Base-by-base conservation (phyloP, 2,113 vertebrate species). In the Hoplias malabaricus region DNA sequence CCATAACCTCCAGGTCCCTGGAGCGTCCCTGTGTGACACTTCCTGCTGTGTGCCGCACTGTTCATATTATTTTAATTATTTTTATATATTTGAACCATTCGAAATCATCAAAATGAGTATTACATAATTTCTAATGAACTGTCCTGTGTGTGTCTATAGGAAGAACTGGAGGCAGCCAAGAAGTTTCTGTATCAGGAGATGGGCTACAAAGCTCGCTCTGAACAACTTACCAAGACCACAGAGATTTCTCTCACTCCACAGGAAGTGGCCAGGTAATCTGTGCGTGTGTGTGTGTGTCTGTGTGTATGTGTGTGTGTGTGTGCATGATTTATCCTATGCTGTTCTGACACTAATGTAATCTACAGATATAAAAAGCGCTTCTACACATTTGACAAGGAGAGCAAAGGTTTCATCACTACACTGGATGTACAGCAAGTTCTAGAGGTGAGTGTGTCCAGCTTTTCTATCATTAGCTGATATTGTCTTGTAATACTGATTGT, bases 321-420 rank as follows among this genome's bases (percentile, higher is more conserved):
- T 62, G 13, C 11, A 23, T 56, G 9, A 21, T 36, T 10, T 5
- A 9, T 9, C 5, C 53, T 25, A 23, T 56, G 16, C 6, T 56
- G 3, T 29, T 10, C 19, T 72, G 69, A 21, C 40, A 4, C 10
- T 68, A 1, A 0, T 81, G 0, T 83, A 27, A 79, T 50, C 33
- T 10, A 56, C 78, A 99, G 98, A 88, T 99, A 98, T 86, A 96
- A 95, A 88, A 98, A 97, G 84, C 93, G 97, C 7, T 99, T 99
- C 92, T 92, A 91, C 75, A 98, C 95, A 89, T 99, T 99, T 68
- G 97, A 99, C 90, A 96, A 95, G 84, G 96, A 98, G 43, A 91
- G 92, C 69, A 98, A 97, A 89, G 98, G 97, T 12, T 99, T 99
- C 88, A 98, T 99, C 76, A 98, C 97, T 43, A 96, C 92, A 4